Base-by-base conservation (phyloP, 1,140 invertebrate species). In the Sminthurides bifidus region DNA sequence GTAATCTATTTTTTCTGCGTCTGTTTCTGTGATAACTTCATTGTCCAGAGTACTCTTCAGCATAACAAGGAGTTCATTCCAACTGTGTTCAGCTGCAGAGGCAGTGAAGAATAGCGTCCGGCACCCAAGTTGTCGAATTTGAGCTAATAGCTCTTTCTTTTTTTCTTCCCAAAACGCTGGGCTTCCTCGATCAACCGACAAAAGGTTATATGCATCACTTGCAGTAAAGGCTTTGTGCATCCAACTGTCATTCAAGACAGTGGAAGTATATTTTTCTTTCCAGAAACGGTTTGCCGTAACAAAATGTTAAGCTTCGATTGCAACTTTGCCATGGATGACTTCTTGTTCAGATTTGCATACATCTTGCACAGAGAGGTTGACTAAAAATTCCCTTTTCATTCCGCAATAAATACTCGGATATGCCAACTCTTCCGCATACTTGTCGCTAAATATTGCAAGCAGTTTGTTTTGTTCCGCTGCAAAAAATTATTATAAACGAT, bases 51-150 rank as follows among this genome's bases (percentile, higher is more conserved):
- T 62, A 63, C 69, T 69, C 48, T 70, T 54, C 14, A 74, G 61
- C 23, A 67, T 48, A 66, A 68, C 40, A 19, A 73, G 35, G 15
- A 73, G 63, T 43, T 69, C 41, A 1, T 29, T 15, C 70, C 70
- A 74, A 26, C 65, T 65, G 1, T 66, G 70, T 69, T 72, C 70
- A 54, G 69, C 69, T 10, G 70, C 68, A 41, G 67, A 68, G 6
- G 70, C 3, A 0, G 69, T 71, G 21, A 73, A 33, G 55, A 70
- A 73, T 12, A 65, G 29, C 3, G 70, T 69, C 41, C 69, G 69
- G 45, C 52, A 62, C 8, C 70, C 71, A 0, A 66, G 50, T 55
- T 72, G 71, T 10, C 71, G 33, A 1, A 73, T 69, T 67, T 71
- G 71, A 10, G 71, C 68, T 53, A 62, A 52, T 8, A 62, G 12